Evolutionary conservation across 1,140 invertebrate species (phyloP).

Genomic region (Drosophila sp.): DNA sequence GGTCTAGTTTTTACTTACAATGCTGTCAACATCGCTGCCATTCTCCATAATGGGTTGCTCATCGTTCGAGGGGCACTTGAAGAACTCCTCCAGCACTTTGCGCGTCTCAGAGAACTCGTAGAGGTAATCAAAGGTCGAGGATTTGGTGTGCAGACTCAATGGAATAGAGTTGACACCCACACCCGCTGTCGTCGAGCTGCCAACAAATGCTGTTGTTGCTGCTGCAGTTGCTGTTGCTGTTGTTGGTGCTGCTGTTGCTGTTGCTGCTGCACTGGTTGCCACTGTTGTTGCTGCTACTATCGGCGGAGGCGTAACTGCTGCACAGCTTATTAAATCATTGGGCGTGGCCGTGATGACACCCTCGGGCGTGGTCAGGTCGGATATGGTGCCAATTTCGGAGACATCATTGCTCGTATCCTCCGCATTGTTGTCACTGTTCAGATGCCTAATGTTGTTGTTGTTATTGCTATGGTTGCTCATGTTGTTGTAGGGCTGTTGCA

Average conservation of each 20-base stretch:
- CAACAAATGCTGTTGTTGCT: slow-evolving; percentile 10
- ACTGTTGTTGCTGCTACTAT: slow-evolving; percentile 28
- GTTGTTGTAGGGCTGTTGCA: slow-evolving; percentile 43
- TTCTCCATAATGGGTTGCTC: slow-evolving; percentile 86
- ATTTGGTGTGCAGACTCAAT: slow-evolving; percentile 85
- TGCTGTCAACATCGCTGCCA: slow-evolving; percentile 82
- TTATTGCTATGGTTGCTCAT: slow-evolving; percentile 48
- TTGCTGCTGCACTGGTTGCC: neutral
- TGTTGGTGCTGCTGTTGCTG: neutral
- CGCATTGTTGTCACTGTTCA: slow-evolving; percentile 74
- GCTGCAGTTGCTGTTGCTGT: slow-evolving; percentile 1
- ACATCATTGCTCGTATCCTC: slow-evolving; percentile 84
- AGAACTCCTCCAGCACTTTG: slow-evolving; percentile 96
- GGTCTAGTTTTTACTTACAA: slow-evolving; percentile 62
- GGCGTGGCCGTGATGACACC: slow-evolving; percentile 38
- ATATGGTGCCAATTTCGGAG: slow-evolving; percentile 84
- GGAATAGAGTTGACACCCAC: slow-evolving; percentile 23
- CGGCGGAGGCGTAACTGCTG: slow-evolving; percentile 35
- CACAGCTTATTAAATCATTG: slow-evolving; percentile 36
- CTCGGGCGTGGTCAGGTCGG: slow-evolving; percentile 80
- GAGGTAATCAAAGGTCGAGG: slow-evolving; percentile 91
- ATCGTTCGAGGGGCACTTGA: slow-evolving; percentile 90
- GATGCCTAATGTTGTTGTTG: slow-evolving; percentile 54
- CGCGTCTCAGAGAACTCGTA: slow-evolving; percentile 96
- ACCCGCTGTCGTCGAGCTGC: slow-evolving; percentile 22